phyloP scores from a whole-genome alignment of 2,113 vertebrate species.

The Brachypteracias leptosomus region DNA sequence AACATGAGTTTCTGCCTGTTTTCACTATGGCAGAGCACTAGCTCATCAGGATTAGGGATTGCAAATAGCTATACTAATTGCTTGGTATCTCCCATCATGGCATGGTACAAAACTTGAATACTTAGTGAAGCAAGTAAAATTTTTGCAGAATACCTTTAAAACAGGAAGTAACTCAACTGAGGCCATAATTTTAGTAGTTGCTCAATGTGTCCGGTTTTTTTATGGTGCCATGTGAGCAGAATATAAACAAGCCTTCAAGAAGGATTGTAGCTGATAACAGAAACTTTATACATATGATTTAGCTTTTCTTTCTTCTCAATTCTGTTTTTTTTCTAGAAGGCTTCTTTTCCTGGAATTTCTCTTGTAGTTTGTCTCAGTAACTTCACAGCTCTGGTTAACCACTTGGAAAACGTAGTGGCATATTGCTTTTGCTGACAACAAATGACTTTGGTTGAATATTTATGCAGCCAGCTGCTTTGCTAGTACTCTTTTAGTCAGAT shows the following conservation, averaged over 20 bases:
- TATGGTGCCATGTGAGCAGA: background rate
- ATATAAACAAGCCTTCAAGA: background rate
- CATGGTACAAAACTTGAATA: background rate
- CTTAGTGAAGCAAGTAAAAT: background rate
- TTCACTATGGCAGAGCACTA: background rate
- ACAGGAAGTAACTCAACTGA: background rate
- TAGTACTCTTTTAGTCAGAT: background rate
- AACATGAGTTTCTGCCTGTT: background rate
- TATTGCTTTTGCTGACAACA: background rate
- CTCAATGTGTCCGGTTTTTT: background rate
- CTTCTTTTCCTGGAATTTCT: background rate
- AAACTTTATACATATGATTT: background rate
- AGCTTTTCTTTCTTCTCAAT: background rate
- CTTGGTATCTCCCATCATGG: background rate
- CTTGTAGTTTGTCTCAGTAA: background rate
- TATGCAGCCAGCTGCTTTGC: background rate
- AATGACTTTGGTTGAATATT: background rate
- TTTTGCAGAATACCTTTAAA: background rate
- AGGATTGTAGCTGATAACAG: background rate
- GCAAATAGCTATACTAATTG: background rate
- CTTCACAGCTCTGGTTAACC: background rate
- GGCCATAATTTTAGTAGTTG: background rate
- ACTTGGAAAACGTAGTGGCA: background rate
- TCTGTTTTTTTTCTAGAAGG: background rate
- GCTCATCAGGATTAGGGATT: background rate